phyloP scores from a whole-genome alignment of 2,888 invertebrate species.

The Pachymerium ferrugineum region DNA sequence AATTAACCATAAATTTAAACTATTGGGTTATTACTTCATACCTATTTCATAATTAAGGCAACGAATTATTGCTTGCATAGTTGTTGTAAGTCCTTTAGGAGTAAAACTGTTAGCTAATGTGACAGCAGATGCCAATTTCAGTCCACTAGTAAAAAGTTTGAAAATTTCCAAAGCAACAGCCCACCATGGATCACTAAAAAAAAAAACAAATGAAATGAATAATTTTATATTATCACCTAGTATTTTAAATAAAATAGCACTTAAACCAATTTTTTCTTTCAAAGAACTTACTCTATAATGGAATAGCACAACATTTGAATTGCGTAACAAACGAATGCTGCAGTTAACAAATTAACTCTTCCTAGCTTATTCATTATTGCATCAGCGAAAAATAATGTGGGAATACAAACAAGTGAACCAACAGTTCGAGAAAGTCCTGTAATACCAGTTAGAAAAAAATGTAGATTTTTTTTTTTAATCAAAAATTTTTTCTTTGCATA shows the following conservation, averaged over 20 bases:
- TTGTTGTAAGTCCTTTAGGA: slow-evolving; percentile 72
- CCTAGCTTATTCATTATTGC: slow-evolving; percentile 73
- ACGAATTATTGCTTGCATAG: slow-evolving; percentile 69
- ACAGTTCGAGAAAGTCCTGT: slow-evolving; percentile 75
- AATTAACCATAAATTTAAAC: not conserved
- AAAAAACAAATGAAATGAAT: slow-evolving; percentile 42
- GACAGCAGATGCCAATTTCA: slow-evolving; percentile 87
- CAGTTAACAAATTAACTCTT: slow-evolving; percentile 74
- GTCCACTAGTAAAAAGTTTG: slow-evolving; percentile 75
- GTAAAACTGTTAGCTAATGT: slow-evolving; percentile 79
- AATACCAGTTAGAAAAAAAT: slow-evolving; percentile 28
- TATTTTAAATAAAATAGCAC: too few species aligned
- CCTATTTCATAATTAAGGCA: slow-evolving; percentile 75
- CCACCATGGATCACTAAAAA: slow-evolving; percentile 74
- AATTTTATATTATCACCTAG: too few species aligned
- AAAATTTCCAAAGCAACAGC: slow-evolving; percentile 81
- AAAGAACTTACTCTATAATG: slow-evolving; percentile 66
- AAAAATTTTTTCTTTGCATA: slow-evolving; percentile 45
- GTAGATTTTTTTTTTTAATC: not conserved
- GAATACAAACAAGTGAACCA: slow-evolving; percentile 74
- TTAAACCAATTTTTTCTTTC: too few species aligned
- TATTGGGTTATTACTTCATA: slow-evolving; percentile 44
- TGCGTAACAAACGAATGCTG: slow-evolving; percentile 79
- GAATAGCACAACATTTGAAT: slow-evolving; percentile 66
- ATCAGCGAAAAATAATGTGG: slow-evolving; percentile 77